phyloP scores from a whole-genome alignment of 1,140 invertebrate species.

The Trichogramma pretiosum region DNA sequence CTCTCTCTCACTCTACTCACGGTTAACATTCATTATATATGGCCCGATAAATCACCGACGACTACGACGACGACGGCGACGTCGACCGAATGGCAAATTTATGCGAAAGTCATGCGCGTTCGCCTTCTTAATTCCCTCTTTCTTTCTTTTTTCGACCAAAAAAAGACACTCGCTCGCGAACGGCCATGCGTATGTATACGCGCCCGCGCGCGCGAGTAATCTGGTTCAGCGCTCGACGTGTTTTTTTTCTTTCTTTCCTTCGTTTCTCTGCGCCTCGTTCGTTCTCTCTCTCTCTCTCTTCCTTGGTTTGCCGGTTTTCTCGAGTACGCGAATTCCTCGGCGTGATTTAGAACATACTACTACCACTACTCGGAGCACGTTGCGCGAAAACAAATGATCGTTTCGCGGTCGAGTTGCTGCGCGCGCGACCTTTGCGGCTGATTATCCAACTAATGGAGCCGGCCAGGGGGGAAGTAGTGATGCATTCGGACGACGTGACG shows the following conservation, averaged over 20 bases:
- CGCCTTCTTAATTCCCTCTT: too few species aligned
- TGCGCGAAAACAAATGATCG: conserved; percentile 1
- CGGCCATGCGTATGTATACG: too few species aligned
- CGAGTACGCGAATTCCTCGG: too few species aligned
- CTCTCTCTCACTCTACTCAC: conserved; percentile 18
- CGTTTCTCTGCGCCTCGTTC: background rate
- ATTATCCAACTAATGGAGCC: conserved; percentile 8
- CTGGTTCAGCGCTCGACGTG: too few species aligned
- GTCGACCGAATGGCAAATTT: conserved; percentile 35
- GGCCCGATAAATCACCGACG: conserved; percentile 34
- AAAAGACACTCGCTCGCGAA: too few species aligned
- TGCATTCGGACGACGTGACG: too few species aligned
- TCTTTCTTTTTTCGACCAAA: too few species aligned
- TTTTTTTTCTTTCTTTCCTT: conserved; percentile 17
- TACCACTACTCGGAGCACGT: background rate
- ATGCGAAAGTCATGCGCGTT: conserved; percentile 26
- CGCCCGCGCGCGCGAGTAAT: too few species aligned
- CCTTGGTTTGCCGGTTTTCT: background rate
- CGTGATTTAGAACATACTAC: too few species aligned
- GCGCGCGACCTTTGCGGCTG: background rate
- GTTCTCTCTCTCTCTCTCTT: background rate
- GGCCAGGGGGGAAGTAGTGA: too few species aligned
- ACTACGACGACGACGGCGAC: too few species aligned
- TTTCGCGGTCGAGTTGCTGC: background rate
- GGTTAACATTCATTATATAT: conserved; percentile 34